phyloP scores from a whole-genome alignment of 1,140 invertebrate species.

The Lerema accius region DNA sequence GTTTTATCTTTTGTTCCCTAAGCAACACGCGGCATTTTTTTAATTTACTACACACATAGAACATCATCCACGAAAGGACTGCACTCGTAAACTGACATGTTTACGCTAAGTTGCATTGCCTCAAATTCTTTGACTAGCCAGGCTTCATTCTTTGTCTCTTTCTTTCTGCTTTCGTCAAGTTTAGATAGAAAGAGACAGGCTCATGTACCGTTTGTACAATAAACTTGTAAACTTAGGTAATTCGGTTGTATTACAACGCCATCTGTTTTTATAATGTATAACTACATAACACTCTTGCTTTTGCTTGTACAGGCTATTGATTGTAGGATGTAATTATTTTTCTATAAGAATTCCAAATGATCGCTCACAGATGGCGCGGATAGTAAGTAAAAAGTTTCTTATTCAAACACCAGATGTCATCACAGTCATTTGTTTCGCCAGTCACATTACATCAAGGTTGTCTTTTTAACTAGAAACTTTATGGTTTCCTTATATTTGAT shows the following conservation, averaged over 20 bases:
- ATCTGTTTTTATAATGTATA: not conserved
- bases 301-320: not conserved
- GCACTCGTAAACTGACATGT: constrained; percentile 48
- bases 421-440: too few species aligned
- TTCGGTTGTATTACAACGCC: not conserved
- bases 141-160: constrained; percentile 40
- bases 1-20: constrained; percentile 34
- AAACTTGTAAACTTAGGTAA: constrained; percentile 14
- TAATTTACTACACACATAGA: constrained; percentile 23
- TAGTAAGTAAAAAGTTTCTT: too few species aligned
- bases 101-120: constrained; percentile 40
- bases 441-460: too few species aligned
- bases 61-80: constrained; percentile 45
- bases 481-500: too few species aligned
- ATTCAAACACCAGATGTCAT: too few species aligned
- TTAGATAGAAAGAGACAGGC: constrained; percentile 23
- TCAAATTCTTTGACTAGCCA: constrained; percentile 22
- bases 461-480: too few species aligned
- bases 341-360: too few species aligned
- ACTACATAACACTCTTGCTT: not conserved
- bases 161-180: constrained; percentile 41
- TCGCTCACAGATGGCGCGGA: too few species aligned
- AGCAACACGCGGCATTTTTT: constrained; percentile 38
- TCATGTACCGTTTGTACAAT: constrained; percentile 8
- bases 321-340: not conserved